Conservation (phyloP, 1,140 invertebrate genomes). For the Medauroidea extradentata region DNA sequence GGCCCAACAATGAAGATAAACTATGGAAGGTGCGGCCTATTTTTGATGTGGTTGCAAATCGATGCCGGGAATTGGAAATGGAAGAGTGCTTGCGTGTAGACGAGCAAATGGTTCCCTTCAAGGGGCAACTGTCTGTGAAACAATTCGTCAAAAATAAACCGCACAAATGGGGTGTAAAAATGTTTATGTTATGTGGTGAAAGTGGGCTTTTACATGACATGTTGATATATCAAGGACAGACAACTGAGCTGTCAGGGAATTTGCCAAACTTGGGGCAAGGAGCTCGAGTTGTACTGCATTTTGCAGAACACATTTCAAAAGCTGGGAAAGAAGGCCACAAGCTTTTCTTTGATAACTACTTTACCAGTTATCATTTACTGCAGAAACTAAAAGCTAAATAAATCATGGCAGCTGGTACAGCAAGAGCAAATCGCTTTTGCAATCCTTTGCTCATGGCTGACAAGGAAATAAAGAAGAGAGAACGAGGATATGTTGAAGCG, state of each 20-base stretch:
- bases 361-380: slow-evolving; percentile 37
- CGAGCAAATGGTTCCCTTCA: slow-evolving; percentile 33
- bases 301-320: slow-evolving; percentile 15
- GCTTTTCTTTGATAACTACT: slow-evolving; percentile 29
- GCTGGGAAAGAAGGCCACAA: slow-evolving; percentile 6
- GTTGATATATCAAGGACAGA: slow-evolving; percentile 11
- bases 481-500: slow-evolving; percentile 12
- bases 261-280: slow-evolving; percentile 12
- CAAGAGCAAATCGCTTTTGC: slow-evolving; percentile 35
- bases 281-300: slow-evolving; percentile 21
- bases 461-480: slow-evolving; percentile 37
- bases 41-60: slow-evolving; percentile 25
- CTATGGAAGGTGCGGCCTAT: slow-evolving; percentile 17
- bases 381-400: slow-evolving; percentile 35
- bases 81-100: slow-evolving; percentile 26
- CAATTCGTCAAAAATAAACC: slow-evolving; percentile 29
- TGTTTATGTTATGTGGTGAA: slow-evolving; percentile 16
- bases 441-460: slow-evolving; percentile 35
- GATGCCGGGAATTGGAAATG: slow-evolving; percentile 24
- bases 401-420: slow-evolving; percentile 37
- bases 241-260: too few relatives aligned
- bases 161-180: slow-evolving; percentile 17
- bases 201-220: slow-evolving; percentile 1
- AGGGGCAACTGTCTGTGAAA: slow-evolving; percentile 26
- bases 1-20: too few relatives aligned